Evolutionary conservation across 2,113 vertebrate species (phyloP).

Genomic region (Patagioenas fasciata): DNA sequence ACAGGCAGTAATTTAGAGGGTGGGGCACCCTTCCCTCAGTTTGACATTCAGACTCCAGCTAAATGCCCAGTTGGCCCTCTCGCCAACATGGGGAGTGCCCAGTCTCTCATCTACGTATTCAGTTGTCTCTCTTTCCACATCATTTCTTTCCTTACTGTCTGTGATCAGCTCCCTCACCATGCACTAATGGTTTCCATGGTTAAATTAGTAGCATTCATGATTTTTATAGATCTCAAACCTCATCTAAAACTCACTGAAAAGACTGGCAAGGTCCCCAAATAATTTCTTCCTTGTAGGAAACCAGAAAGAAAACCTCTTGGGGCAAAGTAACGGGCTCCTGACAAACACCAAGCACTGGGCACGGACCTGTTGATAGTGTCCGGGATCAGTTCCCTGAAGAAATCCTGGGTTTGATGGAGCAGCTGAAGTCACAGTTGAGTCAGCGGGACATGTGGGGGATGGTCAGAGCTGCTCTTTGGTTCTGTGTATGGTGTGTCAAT

Average conservation of each 20-base stretch:
- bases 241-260: not conserved
- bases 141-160: not conserved
- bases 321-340: not conserved
- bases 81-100: not conserved
- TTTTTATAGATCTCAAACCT: not conserved
- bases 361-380: not conserved
- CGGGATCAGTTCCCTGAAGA: not conserved
- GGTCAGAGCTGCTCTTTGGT: not conserved
- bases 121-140: not conserved
- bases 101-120: not conserved
- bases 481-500: not conserved
- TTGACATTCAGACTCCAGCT: not conserved
- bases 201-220: not conserved
- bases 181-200: not conserved
- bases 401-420: not conserved
- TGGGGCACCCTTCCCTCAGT: not conserved
- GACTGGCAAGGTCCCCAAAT: not conserved
- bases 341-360: not conserved
- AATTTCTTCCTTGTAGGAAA: not conserved
- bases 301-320: not conserved
- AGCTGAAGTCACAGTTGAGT: not conserved
- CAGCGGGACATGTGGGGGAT: not conserved
- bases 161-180: not conserved
- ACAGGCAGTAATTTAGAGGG: constrained; percentile 30
- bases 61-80: not conserved